phyloP scores from a whole-genome alignment of 2,113 vertebrate species.

The Astatoreochromis straeleni region DNA sequence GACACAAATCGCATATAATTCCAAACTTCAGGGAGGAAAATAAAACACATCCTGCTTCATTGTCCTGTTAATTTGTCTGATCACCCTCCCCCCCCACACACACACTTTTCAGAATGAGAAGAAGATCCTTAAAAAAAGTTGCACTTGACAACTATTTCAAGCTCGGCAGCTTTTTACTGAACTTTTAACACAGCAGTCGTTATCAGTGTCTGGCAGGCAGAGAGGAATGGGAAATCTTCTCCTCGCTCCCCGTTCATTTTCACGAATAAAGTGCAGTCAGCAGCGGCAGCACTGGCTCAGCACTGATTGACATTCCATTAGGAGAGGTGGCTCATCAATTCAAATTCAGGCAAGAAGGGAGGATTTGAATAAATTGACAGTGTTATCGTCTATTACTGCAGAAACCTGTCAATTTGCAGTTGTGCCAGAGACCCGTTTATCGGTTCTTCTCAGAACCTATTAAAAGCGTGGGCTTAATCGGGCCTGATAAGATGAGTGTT shows the following conservation, averaged over 20 bases:
- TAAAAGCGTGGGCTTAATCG: conserved; percentile 56
- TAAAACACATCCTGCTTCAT: background rate
- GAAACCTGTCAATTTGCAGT: conserved; percentile 67
- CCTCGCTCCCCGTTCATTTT: conserved; percentile 49
- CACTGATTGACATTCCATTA: conserved; percentile 74
- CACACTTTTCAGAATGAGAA: conserved; percentile 12
- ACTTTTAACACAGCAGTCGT: conserved; percentile 69
- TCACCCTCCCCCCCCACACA: background rate
- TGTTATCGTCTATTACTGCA: conserved; percentile 66
- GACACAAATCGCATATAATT: background rate
- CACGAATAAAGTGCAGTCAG: conserved; percentile 58
- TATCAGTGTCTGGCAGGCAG: conserved; percentile 72
- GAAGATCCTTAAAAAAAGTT: conserved; percentile 34
- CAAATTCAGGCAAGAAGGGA: conserved; percentile 60
- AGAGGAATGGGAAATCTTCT: conserved; percentile 60
- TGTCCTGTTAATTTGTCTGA: conserved; percentile 16
- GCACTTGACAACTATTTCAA: conserved; percentile 63
- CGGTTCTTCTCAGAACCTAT: conserved; percentile 55
- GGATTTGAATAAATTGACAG: conserved; percentile 77
- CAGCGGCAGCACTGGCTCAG: conserved; percentile 56
- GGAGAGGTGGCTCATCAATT: conserved; percentile 68
- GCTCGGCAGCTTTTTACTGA: conserved; percentile 56
- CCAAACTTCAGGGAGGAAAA: background rate
- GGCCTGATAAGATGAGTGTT: conserved; percentile 45
- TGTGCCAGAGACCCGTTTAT: conserved; percentile 56